Percentiles rank a stretch among this genome's conserved stretches.
phyloP scores from a whole-genome alignment of 2,113 vertebrate genomes.

The Cardinalis cardinalis region DNA sequence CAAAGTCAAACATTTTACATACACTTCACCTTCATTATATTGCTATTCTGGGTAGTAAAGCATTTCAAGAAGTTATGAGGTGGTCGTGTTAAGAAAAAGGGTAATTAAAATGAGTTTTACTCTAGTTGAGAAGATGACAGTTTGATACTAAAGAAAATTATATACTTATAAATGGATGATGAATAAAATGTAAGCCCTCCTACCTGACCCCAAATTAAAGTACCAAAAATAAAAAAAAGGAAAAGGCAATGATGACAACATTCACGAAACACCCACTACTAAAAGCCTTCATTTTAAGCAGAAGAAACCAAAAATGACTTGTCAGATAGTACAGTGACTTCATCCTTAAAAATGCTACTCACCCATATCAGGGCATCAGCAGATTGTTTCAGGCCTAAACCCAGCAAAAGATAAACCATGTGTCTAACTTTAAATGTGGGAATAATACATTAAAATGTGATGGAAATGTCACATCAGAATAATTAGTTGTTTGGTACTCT shows the following conservation, averaged over 20 bases:
- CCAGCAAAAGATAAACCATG: not conserved
- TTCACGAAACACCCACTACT: not conserved
- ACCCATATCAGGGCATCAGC: not conserved
- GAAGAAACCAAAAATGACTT: not conserved
- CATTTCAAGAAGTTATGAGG: slow-evolving; percentile 68
- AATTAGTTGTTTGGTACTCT: not conserved
- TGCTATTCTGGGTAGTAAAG: slow-evolving; percentile 66
- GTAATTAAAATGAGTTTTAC: slow-evolving; percentile 69
- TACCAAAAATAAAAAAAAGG: not conserved
- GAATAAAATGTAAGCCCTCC: slow-evolving; percentile 36
- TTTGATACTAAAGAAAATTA: slow-evolving; percentile 62
- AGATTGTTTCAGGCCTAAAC: not conserved
- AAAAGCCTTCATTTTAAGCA: not conserved
- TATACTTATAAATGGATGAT: slow-evolving; percentile 39
- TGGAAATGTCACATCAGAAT: not conserved
- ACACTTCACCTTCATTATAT: slow-evolving; percentile 70
- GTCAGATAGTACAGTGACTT: not conserved
- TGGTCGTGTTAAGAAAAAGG: slow-evolving; percentile 65
- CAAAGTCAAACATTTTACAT: slow-evolving; percentile 65
- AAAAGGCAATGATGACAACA: not conserved
- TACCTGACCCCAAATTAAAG: not conserved
- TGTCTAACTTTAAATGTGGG: not conserved
- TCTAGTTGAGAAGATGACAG: slow-evolving; percentile 52
- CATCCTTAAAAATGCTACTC: not conserved
- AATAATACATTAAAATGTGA: not conserved